Conservation (phyloP, 2,888 invertebrate species). For the Sclerodermus sp. region DNA sequence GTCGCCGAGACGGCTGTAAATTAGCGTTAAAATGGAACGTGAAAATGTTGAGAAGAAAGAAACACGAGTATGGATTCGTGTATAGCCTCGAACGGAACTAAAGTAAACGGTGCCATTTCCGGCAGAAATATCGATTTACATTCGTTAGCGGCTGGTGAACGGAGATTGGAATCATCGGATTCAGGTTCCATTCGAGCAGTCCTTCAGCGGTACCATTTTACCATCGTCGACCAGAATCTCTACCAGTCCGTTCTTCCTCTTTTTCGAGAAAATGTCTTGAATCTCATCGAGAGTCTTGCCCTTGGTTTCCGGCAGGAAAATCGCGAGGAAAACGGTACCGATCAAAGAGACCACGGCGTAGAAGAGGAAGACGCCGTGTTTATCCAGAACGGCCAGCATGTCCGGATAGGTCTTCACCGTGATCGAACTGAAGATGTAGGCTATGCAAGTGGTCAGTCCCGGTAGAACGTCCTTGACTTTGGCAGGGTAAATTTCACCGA, state of each 20-base stretch:
- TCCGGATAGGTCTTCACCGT: slow-evolving; percentile 61
- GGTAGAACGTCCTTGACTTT: slow-evolving; percentile 61
- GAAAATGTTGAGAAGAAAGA: too few relatives aligned
- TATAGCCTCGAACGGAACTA: too few relatives aligned
- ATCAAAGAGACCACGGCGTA: slow-evolving; percentile 57
- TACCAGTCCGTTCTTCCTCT: slow-evolving; percentile 11
- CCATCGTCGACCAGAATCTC: background rate
- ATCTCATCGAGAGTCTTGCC: slow-evolving; percentile 61
- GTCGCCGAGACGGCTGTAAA: too few relatives aligned
- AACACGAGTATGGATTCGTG: too few relatives aligned
- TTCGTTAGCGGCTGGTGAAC: background rate
- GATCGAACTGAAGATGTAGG: slow-evolving; percentile 61
- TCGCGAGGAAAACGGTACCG: slow-evolving; percentile 59
- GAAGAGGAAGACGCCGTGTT: slow-evolving; percentile 60
- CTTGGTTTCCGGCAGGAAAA: slow-evolving; percentile 61
- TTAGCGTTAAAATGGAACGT: too few relatives aligned
- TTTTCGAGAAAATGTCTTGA: slow-evolving; percentile 55
- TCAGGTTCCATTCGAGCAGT: background rate
- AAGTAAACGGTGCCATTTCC: too few relatives aligned
- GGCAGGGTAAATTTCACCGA: slow-evolving; percentile 62
- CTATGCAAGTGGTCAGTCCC: slow-evolving; percentile 58
- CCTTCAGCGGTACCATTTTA: background rate
- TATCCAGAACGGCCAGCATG: slow-evolving; percentile 54
- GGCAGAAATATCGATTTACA: too few relatives aligned
- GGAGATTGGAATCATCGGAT: background rate